These are phyloP conservation scores for Tokudaia muenninki DNA, from an alignment of 2,797 vertebrate species.

Conservation along the genomic window DNA sequence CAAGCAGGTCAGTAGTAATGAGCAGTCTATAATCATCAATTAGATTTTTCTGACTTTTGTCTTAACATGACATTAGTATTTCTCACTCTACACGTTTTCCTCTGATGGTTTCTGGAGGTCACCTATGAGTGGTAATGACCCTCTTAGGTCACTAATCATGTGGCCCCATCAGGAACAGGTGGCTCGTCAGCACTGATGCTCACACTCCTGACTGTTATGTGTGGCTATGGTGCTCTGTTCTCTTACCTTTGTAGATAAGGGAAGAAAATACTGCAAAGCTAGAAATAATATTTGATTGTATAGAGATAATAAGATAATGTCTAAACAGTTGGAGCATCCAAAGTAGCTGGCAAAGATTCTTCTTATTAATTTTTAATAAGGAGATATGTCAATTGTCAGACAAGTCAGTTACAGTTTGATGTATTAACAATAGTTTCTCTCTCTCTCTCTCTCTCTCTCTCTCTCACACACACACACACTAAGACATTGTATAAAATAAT, in stretches of 20 bases:
- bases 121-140: neutral
- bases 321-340: slow-evolving; percentile 28
- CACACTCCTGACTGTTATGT: neutral
- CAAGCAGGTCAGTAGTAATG: neutral
- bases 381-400: neutral
- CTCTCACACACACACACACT: too few species aligned
- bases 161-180: neutral
- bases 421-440: neutral
- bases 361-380: neutral
- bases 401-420: neutral
- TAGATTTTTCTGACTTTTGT: neutral
- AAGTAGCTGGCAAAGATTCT: neutral
- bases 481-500: neutral
- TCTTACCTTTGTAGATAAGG: neutral
- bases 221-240: neutral
- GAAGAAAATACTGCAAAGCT: slow-evolving; percentile 2
- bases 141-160: neutral
- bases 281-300: slow-evolving; percentile 34
- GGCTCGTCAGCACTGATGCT: neutral
- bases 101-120: slow-evolving; percentile 30
- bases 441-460: too few species aligned
- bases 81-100: slow-evolving; percentile 4
- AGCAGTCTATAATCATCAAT: neutral
- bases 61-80: neutral
- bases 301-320: neutral